A percentile compares a stretch with the other conserved stretches of the same genome.
Conservation (phyloP, 2,113 vertebrate species). For the Turnix velox region DNA sequence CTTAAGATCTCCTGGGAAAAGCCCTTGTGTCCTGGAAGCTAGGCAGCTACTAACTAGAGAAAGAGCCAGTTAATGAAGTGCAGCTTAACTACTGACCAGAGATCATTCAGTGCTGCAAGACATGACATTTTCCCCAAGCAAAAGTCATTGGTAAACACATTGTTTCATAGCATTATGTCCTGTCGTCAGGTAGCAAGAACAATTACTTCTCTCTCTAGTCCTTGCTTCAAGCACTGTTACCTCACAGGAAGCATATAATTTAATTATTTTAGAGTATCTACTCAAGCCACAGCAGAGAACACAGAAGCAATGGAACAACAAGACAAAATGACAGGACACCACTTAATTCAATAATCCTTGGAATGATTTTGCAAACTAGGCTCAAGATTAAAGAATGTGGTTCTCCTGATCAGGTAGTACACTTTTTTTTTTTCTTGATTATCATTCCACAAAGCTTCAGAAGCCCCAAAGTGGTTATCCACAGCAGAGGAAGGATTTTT, state of each 20-base stretch:
- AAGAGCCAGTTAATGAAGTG: neutral
- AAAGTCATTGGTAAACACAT: neutral
- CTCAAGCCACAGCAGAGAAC: constrained; percentile 9
- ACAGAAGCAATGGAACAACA: constrained; percentile 7
- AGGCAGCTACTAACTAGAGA: neutral
- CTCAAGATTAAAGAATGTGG: neutral
- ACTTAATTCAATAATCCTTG: constrained; percentile 22
- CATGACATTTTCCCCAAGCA: neutral
- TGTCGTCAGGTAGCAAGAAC: neutral
- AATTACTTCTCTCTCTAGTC: neutral
- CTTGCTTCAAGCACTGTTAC: neutral
- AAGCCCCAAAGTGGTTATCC: neutral
- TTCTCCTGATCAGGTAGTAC: neutral
- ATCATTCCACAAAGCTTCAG: neutral
- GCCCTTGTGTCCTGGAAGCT: neutral
- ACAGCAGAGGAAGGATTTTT: neutral
- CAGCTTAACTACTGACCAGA: neutral
- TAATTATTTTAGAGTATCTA: constrained; percentile 22
- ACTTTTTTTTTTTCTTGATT: neutral
- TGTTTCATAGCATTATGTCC: neutral
- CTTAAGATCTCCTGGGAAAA: neutral
- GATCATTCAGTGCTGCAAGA: neutral
- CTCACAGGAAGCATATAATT: neutral
- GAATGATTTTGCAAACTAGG: neutral
- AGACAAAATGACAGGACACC: constrained; percentile 20